Conservation (phyloP, 2,797 vertebrate genomes). For the Masticophis lateralis region DNA sequence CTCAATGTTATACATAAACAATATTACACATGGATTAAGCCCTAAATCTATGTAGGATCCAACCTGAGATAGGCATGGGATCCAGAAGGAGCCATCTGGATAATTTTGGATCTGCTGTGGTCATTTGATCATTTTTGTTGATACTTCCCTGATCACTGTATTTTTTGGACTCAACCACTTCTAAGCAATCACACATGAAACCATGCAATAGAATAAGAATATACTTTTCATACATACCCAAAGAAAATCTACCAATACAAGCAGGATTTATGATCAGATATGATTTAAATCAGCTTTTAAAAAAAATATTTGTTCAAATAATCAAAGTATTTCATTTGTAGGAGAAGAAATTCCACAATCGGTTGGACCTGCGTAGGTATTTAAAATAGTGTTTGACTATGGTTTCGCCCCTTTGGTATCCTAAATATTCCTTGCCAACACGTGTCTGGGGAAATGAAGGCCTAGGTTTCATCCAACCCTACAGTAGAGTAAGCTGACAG, state of each 20-base stretch:
- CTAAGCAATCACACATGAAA: background rate
- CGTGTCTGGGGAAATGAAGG: background rate
- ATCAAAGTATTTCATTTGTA: background rate
- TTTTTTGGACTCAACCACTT: background rate
- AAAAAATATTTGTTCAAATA: background rate
- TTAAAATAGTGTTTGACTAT: background rate
- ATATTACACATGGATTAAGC: conserved; percentile 47
- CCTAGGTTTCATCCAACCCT: background rate
- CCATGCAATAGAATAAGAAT: background rate
- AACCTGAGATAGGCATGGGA: conserved; percentile 53
- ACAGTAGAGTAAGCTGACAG: conserved; percentile 1
- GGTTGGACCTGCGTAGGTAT: background rate
- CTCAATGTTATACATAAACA: conserved; percentile 9
- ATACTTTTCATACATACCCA: background rate
- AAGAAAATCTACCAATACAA: background rate
- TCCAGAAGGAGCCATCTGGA: conserved; percentile 62
- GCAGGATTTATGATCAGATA: background rate
- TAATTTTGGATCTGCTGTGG: conserved; percentile 65
- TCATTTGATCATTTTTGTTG: conserved; percentile 62
- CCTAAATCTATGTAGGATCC: conserved; percentile 34
- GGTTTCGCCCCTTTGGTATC: background rate
- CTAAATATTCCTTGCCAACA: background rate
- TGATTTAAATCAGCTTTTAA: background rate
- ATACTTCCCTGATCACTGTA: conserved; percentile 1
- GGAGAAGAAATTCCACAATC: background rate